These are phyloP conservation scores for Acropora tenuis DNA, from an alignment of 64 coral and sea anemone genomes.

Conservation along the genomic window DNA sequence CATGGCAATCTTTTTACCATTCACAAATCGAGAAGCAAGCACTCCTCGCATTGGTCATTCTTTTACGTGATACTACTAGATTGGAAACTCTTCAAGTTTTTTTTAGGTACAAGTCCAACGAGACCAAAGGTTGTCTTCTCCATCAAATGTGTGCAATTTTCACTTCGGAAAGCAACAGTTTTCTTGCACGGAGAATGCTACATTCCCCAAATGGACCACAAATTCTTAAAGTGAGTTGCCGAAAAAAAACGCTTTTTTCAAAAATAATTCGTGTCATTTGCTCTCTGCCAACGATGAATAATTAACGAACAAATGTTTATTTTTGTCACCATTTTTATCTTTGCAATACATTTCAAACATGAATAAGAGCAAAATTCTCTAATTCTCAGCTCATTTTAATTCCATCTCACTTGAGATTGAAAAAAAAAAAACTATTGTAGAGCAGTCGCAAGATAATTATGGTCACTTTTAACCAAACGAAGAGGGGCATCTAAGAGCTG, in stretches of 20 bases:
- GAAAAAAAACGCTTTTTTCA: neutral
- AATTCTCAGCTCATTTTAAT: neutral
- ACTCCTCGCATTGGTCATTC: neutral
- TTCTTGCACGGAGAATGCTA: neutral
- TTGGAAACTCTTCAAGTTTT: neutral
- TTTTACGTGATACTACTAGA: neutral
- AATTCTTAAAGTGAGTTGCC: neutral
- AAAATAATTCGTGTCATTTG: neutral
- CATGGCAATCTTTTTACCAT: neutral
- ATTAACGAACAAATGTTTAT: constrained; percentile 30
- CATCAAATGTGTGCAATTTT: neutral
- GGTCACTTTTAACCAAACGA: too few species aligned
- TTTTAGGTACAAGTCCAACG: neutral
- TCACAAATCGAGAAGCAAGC: neutral
- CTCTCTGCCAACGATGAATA: constrained; percentile 6
- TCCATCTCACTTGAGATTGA: too few species aligned
- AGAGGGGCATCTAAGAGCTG: too few species aligned
- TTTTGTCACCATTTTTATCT: neutral
- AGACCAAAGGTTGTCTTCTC: neutral
- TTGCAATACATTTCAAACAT: neutral
- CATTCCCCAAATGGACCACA: neutral
- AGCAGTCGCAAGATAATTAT: too few species aligned
- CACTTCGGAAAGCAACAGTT: neutral
- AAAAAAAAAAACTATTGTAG: too few species aligned
- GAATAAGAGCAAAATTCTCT: neutral